Evolutionary conservation across 2,113 vertebrate species (phyloP), one percentile per base, ranked within the genome.

Genomic region (Emydocephalus ijimae): DNA sequence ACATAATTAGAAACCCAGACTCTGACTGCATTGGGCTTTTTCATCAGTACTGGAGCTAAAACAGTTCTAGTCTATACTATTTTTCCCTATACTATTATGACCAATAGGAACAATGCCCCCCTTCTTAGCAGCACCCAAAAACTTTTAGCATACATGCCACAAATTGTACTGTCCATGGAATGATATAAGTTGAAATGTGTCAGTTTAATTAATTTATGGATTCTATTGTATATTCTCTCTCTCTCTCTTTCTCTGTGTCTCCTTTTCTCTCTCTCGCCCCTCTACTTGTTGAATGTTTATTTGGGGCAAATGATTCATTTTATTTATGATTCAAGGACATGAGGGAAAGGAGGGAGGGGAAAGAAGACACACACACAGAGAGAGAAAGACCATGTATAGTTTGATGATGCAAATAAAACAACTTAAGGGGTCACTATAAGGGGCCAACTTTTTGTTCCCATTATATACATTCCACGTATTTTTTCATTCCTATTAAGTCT

Each of bases 401-500:
- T 54, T 23, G 1, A 6, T 93, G 92, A 85, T 93, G 95, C 90
- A 91, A 61, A 57, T 91, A 86, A 94, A 94, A 92, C 3, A 24
- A 45, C 87, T 57, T 92, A n/a, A n/a, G n/a, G 87, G 94, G 15
- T 55, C 94, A 91, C 95, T 95, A 94, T 93, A 85, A 92, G 93
- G 94, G 87, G 87, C 89, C 9, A 93, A 94, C 88, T 91, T 96
- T 96, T 89, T 93, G 91, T 96, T 94, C 94, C 96, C 93, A 95
- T 89, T 88, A 88, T 96, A 93, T 94, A 97, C 94, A 95, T 94
- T 96, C 96, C 69, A 97, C 95, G 95, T 95, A 91, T 94, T 90
- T 95, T 34, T 93, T 94, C 93, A 95, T 97, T 97, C 94, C 95
- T 96, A 96, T 94, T 96, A 94, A 89, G 92, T 96, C 92, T 10